Conservation (phyloP, 2,797 vertebrate genomes). For the Chelon labrosus region DNA sequence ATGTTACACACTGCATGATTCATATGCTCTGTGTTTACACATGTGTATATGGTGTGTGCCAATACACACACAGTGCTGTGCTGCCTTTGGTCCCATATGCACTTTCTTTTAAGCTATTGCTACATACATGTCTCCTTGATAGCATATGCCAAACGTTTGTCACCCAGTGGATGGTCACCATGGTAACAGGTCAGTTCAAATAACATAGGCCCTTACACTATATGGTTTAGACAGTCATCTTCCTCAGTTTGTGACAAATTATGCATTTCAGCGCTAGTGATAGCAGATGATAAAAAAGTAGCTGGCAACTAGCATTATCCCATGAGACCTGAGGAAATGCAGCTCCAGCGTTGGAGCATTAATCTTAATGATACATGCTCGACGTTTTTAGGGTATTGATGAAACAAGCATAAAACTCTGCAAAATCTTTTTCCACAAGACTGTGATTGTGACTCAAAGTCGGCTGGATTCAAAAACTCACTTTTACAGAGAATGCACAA, state of each 20-base stretch:
- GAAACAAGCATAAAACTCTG: constrained; percentile 15
- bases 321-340: constrained; percentile 9
- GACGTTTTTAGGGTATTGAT: constrained; percentile 17
- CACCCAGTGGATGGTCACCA: not conserved
- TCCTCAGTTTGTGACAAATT: constrained; percentile 18
- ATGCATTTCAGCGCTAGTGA: constrained; percentile 1
- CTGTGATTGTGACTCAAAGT: not conserved
- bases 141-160: not conserved
- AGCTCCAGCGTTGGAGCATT: constrained; percentile 15
- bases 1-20: not conserved
- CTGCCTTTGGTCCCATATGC: not conserved
- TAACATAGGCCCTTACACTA: not conserved
- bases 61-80: accelerated
- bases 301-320: not conserved
- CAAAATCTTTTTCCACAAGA: not conserved
- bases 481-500: too few relatives aligned
- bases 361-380: constrained; percentile 22
- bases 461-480: not conserved
- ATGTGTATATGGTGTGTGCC: not conserved
- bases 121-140: accelerated
- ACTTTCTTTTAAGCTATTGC: not conserved
- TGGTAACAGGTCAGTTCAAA: not conserved
- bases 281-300: not conserved
- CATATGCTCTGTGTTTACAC: not conserved
- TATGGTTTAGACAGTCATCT: not conserved